Evolutionary conservation across 1,140 invertebrate genomes (phyloP).

Genomic region (Drosophila kurseongensis): DNA sequence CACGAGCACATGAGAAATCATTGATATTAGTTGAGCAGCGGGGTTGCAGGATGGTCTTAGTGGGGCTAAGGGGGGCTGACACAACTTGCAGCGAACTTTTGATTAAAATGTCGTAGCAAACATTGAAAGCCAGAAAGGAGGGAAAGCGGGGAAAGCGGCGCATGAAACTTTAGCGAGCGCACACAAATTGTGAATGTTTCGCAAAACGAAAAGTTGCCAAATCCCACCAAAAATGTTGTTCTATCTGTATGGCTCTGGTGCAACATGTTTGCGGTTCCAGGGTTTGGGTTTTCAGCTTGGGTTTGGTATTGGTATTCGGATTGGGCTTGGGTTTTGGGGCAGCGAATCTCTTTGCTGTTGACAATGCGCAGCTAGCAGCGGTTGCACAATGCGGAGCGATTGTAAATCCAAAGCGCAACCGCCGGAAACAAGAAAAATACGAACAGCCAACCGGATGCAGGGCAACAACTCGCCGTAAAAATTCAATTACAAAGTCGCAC

Average conservation of each 20-base stretch:
- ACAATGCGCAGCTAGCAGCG: conserved; percentile 53
- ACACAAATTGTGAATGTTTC: conserved; percentile 59
- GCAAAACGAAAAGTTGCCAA: conserved; percentile 59
- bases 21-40: conserved; percentile 49
- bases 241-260: conserved; percentile 54
- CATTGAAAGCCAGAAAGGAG: neutral
- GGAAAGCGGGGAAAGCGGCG: neutral
- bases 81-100: conserved; percentile 64
- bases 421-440: conserved; percentile 41
- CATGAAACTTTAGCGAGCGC: conserved; percentile 46
- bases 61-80: neutral
- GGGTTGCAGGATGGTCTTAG: neutral
- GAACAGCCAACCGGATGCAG: conserved; percentile 9
- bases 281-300: conserved; percentile 2
- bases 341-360: conserved; percentile 28
- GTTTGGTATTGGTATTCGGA: neutral
- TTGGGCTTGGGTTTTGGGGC: neutral
- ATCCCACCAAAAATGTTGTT: conserved; percentile 49
- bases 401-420: conserved; percentile 51
- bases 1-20: conserved; percentile 47
- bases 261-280: conserved; percentile 70
- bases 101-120: conserved; percentile 70
- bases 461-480: conserved; percentile 63
- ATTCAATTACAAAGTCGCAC: conserved; percentile 80
- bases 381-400: conserved; percentile 62